Evolutionary conservation across 1,140 invertebrate genomes (phyloP), one percentile per base, ranked within the genome.

Genomic region (Zaprionus gabonicus): DNA sequence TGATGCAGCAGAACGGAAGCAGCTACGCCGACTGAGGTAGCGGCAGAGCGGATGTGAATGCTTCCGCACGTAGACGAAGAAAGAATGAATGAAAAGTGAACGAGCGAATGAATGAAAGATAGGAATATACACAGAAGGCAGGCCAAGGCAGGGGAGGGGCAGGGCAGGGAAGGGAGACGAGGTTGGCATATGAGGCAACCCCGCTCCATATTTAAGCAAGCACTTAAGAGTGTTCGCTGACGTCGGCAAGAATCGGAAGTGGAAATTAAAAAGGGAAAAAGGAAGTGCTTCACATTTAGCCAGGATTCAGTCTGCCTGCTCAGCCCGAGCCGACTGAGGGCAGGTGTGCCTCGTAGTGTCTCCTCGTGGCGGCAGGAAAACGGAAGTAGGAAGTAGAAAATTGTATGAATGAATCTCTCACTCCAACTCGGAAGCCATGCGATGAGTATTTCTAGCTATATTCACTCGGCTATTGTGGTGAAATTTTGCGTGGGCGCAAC

Each of bases 11-110:
- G 80, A 87, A 80, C 83, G 84, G 83, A 87, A 82, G 80, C 58
- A 53, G 51, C n/a, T 46, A 46, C 41, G 41, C 17, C 25, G 27
- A 15, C 38, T 13, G 23, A 41, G 31, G 31, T 70, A 17, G 56
- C 63, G 23, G 44, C 67, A 88, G 76, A 87, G 78, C 83, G 84
- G 83, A 87, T 88, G 81, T 87, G 81, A 88, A 87, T 80, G 65
- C 83, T 87, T 87, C 83, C 84, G 84, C 83, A 87, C 84, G 84
- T 88, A 83, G 38, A 23, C 17, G 76, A 53, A 69, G 58, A 74
- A 74, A 38, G 65, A 75, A 73, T 57, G 65, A 67, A 71, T 63
- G 59, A 25, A 41, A 46, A 23, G 34, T 59, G 51, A 31, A 31
- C 28, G 62, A 49, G 23, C 9, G 25, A 31, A 15, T 49, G 60